Evolutionary conservation across 2,888 invertebrate genomes (phyloP), one percentile per base, ranked within the genome.

Genomic region (Cancer borealis): DNA sequence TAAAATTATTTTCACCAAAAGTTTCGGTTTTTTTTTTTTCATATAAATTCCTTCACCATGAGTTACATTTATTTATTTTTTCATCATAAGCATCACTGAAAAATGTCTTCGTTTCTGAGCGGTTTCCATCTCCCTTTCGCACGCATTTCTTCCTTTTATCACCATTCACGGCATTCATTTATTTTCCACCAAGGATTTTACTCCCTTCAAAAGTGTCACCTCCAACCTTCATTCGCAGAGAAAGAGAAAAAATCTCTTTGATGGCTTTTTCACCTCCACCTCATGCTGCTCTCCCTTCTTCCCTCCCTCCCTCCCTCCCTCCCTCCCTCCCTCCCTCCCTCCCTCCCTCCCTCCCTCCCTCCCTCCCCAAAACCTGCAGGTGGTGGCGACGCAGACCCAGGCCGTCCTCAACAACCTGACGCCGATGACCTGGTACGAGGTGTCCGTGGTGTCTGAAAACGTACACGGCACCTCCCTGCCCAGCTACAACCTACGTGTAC

Each of bases 351-450:
- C 26, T 90, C 30, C 8, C 90, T 12, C 54, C 30, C 8, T 30
- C 12, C 30, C 60, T 49, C 90, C n/a, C n/a, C 49, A 0, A 39
- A 30, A 89, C 21, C 93, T 91, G n/a, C 94, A 96, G 96, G 98
- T 98, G 0, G 97, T 97, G 2, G 97, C 97, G 4, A 97, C 97
- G 95, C 97, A 97, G 96, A 98, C 97, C 0, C 97, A 96, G 92
- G 97, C 97, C 0, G 96, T 97, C 0, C 96, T 98, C 2, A 97
- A 97, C 96, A 97, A 98, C 96, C 97, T 98, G 66, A 97, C 97
- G 17, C 98, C 98, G 0, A 98, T 98, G 96, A 98, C 98, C 0
- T 98, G 98, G 98, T 98, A 98, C 96, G 98, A 98, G 96, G 97
- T 98, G 8, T 97, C 97, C 0, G 98, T 98, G 14, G 97, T 97